Percentiles rank a stretch among this genome's conserved stretches.
Conservation (phyloP, 1,140 invertebrate species). For the Eufriesea mexicana region DNA sequence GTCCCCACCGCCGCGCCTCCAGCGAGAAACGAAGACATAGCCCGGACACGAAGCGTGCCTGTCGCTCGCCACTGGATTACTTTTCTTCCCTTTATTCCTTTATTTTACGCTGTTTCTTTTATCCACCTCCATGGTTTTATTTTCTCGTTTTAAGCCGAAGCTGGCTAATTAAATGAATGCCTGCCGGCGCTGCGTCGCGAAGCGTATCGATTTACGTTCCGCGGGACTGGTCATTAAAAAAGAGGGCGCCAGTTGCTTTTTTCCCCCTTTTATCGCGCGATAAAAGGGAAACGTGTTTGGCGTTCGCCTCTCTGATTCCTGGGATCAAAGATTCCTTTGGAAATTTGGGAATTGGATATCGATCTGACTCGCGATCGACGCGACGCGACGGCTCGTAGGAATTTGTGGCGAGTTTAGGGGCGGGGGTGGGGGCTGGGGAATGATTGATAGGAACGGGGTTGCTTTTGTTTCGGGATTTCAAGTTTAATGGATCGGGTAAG, state of each 20-base stretch:
- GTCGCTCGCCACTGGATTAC: background rate
- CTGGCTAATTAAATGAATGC: background rate
- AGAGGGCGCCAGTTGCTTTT: background rate
- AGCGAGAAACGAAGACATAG: conserved; percentile 1
- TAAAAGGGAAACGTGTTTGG: conserved; percentile 15
- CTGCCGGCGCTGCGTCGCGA: background rate
- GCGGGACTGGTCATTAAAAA: background rate
- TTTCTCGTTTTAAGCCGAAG: background rate
- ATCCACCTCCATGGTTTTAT: too few relatives aligned
- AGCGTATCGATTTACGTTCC: conserved; percentile 34
- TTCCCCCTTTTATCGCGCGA: background rate
- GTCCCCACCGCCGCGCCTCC: too few relatives aligned
- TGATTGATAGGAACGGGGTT: background rate
- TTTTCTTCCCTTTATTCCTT: too few relatives aligned
- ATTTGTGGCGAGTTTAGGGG: background rate
- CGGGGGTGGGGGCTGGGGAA: too few relatives aligned
- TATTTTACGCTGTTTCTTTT: background rate
- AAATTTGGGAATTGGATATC: background rate
- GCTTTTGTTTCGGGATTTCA: background rate
- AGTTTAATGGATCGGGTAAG: background rate
- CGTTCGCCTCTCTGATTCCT: background rate
- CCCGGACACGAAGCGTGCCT: background rate
- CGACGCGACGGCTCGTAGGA: background rate
- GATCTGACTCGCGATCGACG: background rate
- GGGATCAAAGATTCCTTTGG: background rate